Base-by-base conservation (phyloP, 2,888 invertebrate species). In the Pyrochroa serraticornis region DNA sequence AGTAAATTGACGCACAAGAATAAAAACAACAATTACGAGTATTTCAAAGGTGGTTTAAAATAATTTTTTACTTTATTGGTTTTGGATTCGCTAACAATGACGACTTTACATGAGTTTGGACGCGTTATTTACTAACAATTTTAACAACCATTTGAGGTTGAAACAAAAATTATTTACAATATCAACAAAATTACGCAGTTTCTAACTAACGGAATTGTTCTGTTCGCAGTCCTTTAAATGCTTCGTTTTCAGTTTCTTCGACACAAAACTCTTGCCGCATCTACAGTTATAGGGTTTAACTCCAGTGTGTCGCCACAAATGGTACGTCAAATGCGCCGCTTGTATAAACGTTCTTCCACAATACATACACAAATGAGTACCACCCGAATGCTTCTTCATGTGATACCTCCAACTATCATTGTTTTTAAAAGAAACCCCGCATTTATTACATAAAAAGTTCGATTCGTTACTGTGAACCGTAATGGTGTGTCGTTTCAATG, bases 241-340 rank as follows among this genome's bases (percentile, higher is more conserved):
- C 38, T 64, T 66, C 41, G 65, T 68, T 32, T 70, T 53, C 10
- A 66, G 65, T 7, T 62, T 62, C 13, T 64, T 63, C 5, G 64
- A 64, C 8, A 70, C 67, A 47, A 68, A 72, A 47, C 69, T 64
- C 41, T 70, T 71, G 0, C 58, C 64, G 37, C 73, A 74, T 5
- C 57, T 61, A 50, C 71, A 73, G 2, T 56, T 58, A 50, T 70
- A 70, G 8, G 67, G 68, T 51, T 72, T 74, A 3, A 66, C 56
- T 0, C 71, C 72, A 5, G 66, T 67, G 45, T 73, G 71, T 5
- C 63, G 50, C 65, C 68, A 71, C 69, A 69, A 66, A 50, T 74
- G 74, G 5, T 66, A 60, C 39, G 69, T 71, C 7, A 74, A 58
- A 52, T 71, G 69, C 8, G 64, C 64, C 1, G 64, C 47, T 41